phyloP scores from a whole-genome alignment of 2,888 invertebrate species.

The Agonopterix arenella region DNA sequence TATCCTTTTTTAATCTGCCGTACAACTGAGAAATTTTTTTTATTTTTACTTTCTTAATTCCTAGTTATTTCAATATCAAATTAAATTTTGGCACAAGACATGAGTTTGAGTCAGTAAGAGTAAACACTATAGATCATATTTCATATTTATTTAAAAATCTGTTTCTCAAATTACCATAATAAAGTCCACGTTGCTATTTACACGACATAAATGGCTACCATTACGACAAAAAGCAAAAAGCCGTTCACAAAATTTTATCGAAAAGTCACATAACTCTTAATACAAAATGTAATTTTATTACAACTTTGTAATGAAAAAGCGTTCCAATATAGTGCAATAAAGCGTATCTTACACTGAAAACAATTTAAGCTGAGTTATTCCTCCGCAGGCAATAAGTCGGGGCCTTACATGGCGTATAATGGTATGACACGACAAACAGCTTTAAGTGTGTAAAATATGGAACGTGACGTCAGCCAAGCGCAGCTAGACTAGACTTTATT shows the following conservation, averaged over 20 bases:
- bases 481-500: conserved; percentile 55
- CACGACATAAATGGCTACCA: conserved; percentile 35
- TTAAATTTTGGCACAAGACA: too few relatives aligned
- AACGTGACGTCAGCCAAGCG: conserved; percentile 64
- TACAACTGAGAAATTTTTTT: too few relatives aligned
- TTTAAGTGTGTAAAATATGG: conserved; percentile 76
- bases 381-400: conserved; percentile 64
- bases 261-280: conserved; percentile 43
- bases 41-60: too few relatives aligned
- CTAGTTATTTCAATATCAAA: too few relatives aligned
- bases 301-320: conserved; percentile 50
- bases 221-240: conserved; percentile 41
- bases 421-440: conserved; percentile 76
- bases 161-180: too few relatives aligned
- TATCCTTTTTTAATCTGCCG: too few relatives aligned
- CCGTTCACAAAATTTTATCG: conserved; percentile 33
- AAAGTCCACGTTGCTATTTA: conserved; percentile 15
- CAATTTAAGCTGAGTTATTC: conserved; percentile 71
- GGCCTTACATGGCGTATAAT: conserved; percentile 73
- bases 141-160: too few relatives aligned
- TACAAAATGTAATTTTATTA: conserved; percentile 45
- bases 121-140: too few relatives aligned
- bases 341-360: conserved; percentile 54
- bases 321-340: conserved; percentile 57
- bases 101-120: too few relatives aligned